Percentiles rank a stretch among this genome's conserved stretches.
Evolutionary conservation across 2,797 vertebrate species (phyloP).

Genomic region (Enteromius treurensis): DNA sequence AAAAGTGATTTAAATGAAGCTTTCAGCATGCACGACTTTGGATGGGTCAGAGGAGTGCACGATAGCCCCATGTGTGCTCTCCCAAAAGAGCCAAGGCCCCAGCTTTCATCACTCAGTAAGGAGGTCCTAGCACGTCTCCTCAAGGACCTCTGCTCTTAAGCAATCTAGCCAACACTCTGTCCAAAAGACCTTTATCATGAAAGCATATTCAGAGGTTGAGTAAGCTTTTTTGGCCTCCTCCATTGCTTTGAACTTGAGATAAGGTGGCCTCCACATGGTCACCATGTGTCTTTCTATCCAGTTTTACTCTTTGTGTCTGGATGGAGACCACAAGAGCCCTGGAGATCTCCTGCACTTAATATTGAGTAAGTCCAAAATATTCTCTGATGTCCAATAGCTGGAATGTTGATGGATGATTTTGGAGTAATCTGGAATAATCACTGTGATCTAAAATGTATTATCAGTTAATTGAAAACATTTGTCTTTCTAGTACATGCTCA

Average conservation of each 20-base stretch:
- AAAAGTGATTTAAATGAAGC: slow-evolving; percentile 32
- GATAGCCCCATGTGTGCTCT: slow-evolving; percentile 2
- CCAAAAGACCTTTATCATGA: slow-evolving; percentile 70
- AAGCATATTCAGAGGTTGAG: slow-evolving; percentile 74
- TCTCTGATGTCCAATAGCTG: slow-evolving; percentile 40
- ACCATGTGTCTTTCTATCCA: slow-evolving; percentile 63
- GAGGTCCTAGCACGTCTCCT: slow-evolving; percentile 63
- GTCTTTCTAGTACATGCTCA: slow-evolving; percentile 24
- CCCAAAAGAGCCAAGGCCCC: slow-evolving; percentile 30
- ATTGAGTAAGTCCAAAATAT: slow-evolving; percentile 35
- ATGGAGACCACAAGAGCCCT: slow-evolving; percentile 42
- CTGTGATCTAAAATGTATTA: slow-evolving; percentile 24
- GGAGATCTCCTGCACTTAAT: slow-evolving; percentile 39
- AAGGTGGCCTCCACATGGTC: slow-evolving; percentile 72
- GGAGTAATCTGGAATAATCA: slow-evolving; percentile 19
- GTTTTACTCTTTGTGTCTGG: slow-evolving; percentile 36
- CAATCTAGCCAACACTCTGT: slow-evolving; percentile 66
- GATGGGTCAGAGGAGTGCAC: slow-evolving; percentile 8
- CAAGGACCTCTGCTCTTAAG: slow-evolving; percentile 59
- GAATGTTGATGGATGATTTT: slow-evolving; percentile 21
- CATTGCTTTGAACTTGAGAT: slow-evolving; percentile 78
- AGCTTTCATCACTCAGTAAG: slow-evolving; percentile 52
- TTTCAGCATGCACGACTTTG: slow-evolving; percentile 34
- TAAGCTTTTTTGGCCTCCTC: slow-evolving; percentile 66
- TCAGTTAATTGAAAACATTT: slow-evolving; percentile 26